A percentile compares a stretch with the other conserved stretches of the same genome.
phyloP scores from a whole-genome alignment of 2,113 vertebrate genomes.

The Carassius carassius region DNA sequence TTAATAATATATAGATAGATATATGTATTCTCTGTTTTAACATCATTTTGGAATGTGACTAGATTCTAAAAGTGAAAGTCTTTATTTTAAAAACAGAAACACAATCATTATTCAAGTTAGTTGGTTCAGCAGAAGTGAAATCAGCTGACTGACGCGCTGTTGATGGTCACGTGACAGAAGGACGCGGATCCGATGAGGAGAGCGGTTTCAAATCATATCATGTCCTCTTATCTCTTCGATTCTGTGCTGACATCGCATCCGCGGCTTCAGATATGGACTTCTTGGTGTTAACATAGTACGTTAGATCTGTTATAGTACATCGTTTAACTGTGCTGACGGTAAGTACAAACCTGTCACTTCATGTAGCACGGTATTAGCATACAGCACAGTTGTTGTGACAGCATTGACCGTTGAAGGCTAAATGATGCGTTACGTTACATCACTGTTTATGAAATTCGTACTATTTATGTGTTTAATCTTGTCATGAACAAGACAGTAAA shows the following conservation, averaged over 20 bases:
- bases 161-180: slow-evolving; percentile 41
- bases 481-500: background rate
- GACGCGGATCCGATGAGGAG: too few relatives aligned
- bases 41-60: too few relatives aligned
- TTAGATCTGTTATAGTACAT: background rate
- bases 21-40: too few relatives aligned
- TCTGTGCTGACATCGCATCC: background rate
- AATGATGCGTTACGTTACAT: too few relatives aligned
- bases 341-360: slow-evolving; percentile 16
- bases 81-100: background rate
- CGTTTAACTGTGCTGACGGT: slow-evolving; percentile 25
- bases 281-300: background rate
- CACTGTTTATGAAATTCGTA: background rate
- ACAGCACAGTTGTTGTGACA: background rate
- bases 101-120: background rate
- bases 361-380: background rate
- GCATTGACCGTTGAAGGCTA: background rate
- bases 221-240: background rate
- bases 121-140: background rate
- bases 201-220: background rate
- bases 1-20: too few relatives aligned
- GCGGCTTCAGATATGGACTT: background rate
- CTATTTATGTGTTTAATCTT: background rate
- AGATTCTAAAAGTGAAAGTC: background rate
- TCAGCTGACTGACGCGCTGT: slow-evolving; percentile 43